phyloP scores from a whole-genome alignment of 2,113 vertebrate species.

The Gasterosteus nipponicus region DNA sequence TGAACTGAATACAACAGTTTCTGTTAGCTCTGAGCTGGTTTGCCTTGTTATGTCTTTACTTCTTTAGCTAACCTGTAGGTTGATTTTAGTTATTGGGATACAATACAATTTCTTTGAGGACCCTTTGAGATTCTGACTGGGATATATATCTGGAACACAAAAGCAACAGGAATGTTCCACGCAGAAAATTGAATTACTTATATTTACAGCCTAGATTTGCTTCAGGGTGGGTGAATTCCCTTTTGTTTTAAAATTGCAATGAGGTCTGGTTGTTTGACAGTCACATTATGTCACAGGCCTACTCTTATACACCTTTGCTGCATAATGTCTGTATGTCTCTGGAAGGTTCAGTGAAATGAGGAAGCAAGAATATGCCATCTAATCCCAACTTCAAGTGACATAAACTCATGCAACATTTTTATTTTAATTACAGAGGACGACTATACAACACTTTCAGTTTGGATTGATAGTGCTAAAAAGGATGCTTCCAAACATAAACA shows the following conservation, averaged over 20 bases:
- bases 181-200: not conserved
- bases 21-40: not conserved
- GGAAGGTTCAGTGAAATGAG: constrained; percentile 18
- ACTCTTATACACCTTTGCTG: constrained; percentile 7
- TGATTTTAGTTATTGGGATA: not conserved
- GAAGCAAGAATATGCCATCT: constrained; percentile 19
- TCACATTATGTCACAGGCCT: not conserved
- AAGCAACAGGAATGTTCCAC: constrained; percentile 12
- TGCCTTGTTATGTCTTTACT: constrained; percentile 2
- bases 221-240: constrained; percentile 16
- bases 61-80: not conserved
- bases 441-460: not conserved
- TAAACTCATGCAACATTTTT: not conserved
- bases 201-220: constrained; percentile 19
- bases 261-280: constrained; percentile 20
- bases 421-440: not conserved
- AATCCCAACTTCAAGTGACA: not conserved
- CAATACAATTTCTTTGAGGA: not conserved
- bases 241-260: constrained; percentile 33
- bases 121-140: not conserved
- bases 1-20: no score
- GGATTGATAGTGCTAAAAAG: not conserved
- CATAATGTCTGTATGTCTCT: constrained; percentile 14
- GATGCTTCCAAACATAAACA: not conserved
- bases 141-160: constrained; percentile 1